Evolutionary conservation across 2,797 vertebrate genomes (phyloP).

Genomic region (Dendrocincla tyrannina): DNA sequence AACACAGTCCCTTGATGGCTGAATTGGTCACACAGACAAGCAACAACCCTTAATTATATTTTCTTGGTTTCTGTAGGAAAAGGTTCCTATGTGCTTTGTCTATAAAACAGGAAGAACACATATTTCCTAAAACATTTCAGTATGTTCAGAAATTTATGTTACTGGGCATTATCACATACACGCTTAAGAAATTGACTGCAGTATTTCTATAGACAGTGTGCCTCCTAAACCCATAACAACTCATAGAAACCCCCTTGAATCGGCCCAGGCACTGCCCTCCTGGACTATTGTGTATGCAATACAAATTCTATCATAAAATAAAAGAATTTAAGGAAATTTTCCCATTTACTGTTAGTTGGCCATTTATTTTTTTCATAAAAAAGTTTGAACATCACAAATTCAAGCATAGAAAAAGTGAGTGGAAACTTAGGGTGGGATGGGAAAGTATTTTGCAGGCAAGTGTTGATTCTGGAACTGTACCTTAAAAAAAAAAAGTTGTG

Average conservation of each 20-base stretch:
- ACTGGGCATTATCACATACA: neutral
- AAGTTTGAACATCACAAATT: neutral
- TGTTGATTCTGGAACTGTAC: conserved; percentile 59
- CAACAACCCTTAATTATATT: neutral
- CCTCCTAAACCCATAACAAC: neutral
- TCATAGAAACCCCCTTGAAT: neutral
- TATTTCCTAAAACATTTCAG: neutral
- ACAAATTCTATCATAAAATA: neutral
- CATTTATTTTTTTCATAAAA: conserved; percentile 8
- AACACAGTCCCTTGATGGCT: neutral
- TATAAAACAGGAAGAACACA: neutral
- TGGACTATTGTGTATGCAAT: neutral
- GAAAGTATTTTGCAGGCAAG: conserved; percentile 45
- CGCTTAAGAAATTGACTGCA: neutral
- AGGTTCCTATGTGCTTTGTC: neutral
- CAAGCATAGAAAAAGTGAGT: neutral
- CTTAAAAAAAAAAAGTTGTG: conserved; percentile 32
- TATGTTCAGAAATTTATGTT: neutral
- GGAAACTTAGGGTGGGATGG: conserved; percentile 21
- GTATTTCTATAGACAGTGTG: neutral
- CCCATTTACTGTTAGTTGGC: neutral
- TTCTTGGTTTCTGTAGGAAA: neutral
- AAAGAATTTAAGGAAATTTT: neutral
- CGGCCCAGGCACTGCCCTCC: neutral
- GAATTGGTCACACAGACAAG: neutral